A percentile compares a stretch with the other conserved stretches of the same genome.
Conservation (phyloP, 2,888 invertebrate species). For the Sycophila texana region DNA sequence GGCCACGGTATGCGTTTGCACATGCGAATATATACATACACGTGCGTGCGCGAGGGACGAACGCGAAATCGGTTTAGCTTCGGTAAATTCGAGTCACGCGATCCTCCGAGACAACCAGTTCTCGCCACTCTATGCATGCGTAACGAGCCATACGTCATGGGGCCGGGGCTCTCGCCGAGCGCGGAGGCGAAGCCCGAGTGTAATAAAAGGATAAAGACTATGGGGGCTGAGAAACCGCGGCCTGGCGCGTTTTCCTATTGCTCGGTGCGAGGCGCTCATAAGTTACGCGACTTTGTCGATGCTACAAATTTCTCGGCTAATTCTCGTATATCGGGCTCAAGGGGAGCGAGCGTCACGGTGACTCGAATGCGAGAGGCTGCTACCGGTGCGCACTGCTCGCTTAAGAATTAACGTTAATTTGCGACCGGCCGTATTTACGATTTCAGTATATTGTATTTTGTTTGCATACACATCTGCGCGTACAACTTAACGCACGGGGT, state of each 20-base stretch:
- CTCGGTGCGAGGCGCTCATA: background rate
- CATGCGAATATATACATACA: background rate
- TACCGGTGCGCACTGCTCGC: constrained; percentile 14
- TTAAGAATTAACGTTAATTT: constrained; percentile 47
- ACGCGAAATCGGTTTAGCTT: constrained; percentile 45
- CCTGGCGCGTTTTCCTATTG: constrained; percentile 29
- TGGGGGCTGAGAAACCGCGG: constrained; percentile 23
- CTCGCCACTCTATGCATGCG: constrained; percentile 63
- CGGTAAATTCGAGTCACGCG: constrained; percentile 49
- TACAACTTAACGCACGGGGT: background rate
- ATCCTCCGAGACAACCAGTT: constrained; percentile 54
- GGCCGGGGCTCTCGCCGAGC: constrained; percentile 58
- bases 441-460: constrained; percentile 48
- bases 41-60: constrained; percentile 6
- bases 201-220: constrained; percentile 34
- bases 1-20: background rate
- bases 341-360: constrained; percentile 4
- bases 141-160: constrained; percentile 68
- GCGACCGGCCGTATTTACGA: constrained; percentile 44
- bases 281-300: constrained; percentile 51
- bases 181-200: background rate
- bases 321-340: constrained; percentile 47
- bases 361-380: constrained; percentile 1
- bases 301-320: constrained; percentile 55
- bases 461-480: constrained; percentile 21